Base-by-base conservation (phyloP, 1,140 invertebrate genomes). In the Coelopa frigida region DNA sequence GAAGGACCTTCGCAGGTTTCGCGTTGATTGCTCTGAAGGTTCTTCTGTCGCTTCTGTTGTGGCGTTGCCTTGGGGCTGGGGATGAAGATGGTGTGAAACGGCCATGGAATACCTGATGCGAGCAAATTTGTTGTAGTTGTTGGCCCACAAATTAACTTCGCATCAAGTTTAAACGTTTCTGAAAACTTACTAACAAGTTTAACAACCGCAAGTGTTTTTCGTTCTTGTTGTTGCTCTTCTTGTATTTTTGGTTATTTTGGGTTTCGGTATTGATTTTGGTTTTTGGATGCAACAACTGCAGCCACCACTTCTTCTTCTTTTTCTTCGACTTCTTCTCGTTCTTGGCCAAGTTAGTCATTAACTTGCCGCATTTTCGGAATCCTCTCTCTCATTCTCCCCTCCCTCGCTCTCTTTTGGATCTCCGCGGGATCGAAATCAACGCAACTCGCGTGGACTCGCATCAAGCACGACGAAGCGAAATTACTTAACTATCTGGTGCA, bases 121-220 rank as follows among this genome's bases (percentile, higher is more conserved):
- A n/a, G n/a, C n/a, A n/a, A n/a, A n/a, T n/a, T n/a, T n/a, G n/a
- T n/a, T n/a, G n/a, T n/a, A n/a, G n/a, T n/a, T n/a, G n/a, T n/a
- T n/a, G n/a, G n/a, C n/a, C 44, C 44, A 12, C 33, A 46, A 46
- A 46, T 46, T 46, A 46, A 46, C 44, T 38, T 22, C 35, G 32
- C 35, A 46, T 46, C 44, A 46, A 46, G 29, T 46, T 46, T 46
- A 46, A 46, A 38, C 44, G 39, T 33, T 46, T 46, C 32, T 46
- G 44, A 46, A 46, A 29, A 29, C 8, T 29, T 8, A 8, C 27
- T 14, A 29, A 29, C 27, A 29, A n/a, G n/a, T n/a, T n/a, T n/a
- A n/a, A n/a, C n/a, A n/a, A n/a, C n/a, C n/a, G n/a, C n/a, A n/a
- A n/a, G n/a, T n/a, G n/a, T n/a, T n/a, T n/a, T n/a, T n/a, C n/a